phyloP scores from a whole-genome alignment of 2,888 invertebrate species.

The Heliconius charithonia region DNA sequence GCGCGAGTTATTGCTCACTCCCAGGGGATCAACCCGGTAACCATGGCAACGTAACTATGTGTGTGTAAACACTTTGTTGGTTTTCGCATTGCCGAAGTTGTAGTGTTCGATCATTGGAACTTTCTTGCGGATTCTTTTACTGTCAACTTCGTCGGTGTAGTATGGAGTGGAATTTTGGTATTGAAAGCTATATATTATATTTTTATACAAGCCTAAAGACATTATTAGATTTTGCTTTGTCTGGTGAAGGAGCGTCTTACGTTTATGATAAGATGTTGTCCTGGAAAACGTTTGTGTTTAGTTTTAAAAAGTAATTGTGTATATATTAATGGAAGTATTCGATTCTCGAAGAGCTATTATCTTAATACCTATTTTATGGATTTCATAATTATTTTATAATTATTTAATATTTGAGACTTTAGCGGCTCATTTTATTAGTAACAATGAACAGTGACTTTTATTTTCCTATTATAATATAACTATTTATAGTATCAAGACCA shows the following conservation, averaged over 20 bases:
- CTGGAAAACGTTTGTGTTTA: too few relatives aligned
- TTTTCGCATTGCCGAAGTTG: constrained; percentile 63
- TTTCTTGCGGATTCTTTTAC: constrained; percentile 68
- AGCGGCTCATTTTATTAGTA: neutral
- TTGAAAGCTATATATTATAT: neutral
- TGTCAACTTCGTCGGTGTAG: constrained; percentile 36
- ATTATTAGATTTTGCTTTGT: too few relatives aligned
- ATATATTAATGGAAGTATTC: neutral
- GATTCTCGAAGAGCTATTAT: neutral
- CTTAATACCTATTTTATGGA: neutral
- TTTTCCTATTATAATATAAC: constrained; percentile 28
- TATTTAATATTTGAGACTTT: neutral
- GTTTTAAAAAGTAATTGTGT: neutral
- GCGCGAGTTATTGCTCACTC: constrained; percentile 73
- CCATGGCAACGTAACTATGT: constrained; percentile 63
- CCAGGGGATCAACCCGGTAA: constrained; percentile 67
- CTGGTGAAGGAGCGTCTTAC: too few relatives aligned
- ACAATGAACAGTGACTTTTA: neutral
- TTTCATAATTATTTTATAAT: neutral
- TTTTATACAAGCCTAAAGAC: neutral
- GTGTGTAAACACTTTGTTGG: constrained; percentile 62
- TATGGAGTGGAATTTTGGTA: constrained; percentile 31
- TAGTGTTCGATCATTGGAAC: constrained; percentile 68
- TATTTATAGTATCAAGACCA: constrained; percentile 61
- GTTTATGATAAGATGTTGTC: too few relatives aligned